Evolutionary conservation across 2,888 invertebrate species (phyloP), one percentile per base, ranked within the genome.

Genomic region (Cephus pygmeus): DNA sequence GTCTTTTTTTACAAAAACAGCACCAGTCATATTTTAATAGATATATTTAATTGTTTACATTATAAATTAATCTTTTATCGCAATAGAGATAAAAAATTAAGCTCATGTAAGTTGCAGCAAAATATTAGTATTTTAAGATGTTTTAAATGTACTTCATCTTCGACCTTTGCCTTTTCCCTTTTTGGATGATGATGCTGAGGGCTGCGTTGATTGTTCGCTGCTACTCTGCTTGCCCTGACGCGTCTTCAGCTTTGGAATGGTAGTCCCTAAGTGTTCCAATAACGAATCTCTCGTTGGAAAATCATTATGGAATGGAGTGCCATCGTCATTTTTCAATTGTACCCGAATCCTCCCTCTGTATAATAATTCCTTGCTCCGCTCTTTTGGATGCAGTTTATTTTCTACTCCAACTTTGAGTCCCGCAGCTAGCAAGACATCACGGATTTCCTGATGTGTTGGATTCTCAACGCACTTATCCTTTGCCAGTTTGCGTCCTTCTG

Each of bases 371-470:
- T 97, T 97, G 91, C 98, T 98, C 79, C 95, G 94, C 91, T 99
- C 99, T 73, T 98, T 93, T 11, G 97, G 94, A 91, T 99, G 98
- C 68, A 97, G 93, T 92, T 99, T 99, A 87, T 97, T 97, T 92
- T 99, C 99, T 12, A 98, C 96, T 36, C 96, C 97, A 78, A 98
- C 95, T 85, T 94, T 95, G 73, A 99, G 92, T 34, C 98, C 97
- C 35, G 96, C 95, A 12, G 96, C 95, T 31, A 95, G 93, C 75
- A 99, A 92, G 2, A 99, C 98, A 93, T 99, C 99, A 82, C 97
- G 94, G 81, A 99, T 99, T 92, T 99, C 99, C 86, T 96, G 95
- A 90, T 96, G 96, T 0, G 98, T 98, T 23, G 99, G 99, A 92
- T 98, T 98, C 86, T 99, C 98, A 0, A 99, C 96, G 90, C 97